Evolutionary conservation across 1,140 invertebrate species (phyloP), one percentile per base, ranked within the genome.

Genomic region (Zaprionus taronus): DNA sequence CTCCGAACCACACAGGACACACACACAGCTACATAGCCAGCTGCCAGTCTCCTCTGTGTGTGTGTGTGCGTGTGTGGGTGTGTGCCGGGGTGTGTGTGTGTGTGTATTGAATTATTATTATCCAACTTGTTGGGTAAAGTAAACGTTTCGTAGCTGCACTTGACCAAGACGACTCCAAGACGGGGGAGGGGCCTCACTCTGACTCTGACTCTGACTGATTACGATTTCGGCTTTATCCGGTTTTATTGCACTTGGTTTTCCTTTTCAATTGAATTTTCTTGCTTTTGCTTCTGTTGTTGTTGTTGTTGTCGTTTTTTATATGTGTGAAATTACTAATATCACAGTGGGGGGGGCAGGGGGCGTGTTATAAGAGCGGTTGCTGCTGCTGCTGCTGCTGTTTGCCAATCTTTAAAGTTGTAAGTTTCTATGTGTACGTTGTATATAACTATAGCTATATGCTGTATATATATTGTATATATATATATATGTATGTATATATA

Each of bases 241-340:
- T 44, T 77, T 65, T 86, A 90, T 89, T 90, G 81, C 86, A 91
- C 81, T 85, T 84, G 74, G 56, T 53, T 64, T 69, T 38, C 47
- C 44, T 64, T 55, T 75, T 47, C 11, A 17, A 47, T 12, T 51
- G 11, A 20, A 72, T 61, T 56, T 67, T 66, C 62, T 24, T 49
- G 34, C 53, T 75, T 51, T 49, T 22, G 17, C 11, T 41, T 5
- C 12, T 41, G n/a, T n/a, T 1, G 14, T 7, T 44, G 28, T 28
- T 9, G 28, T 28, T 9, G 11, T 65, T 65, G 56, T 44, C 67
- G 49, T 63, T 63, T 63, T 63, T 58, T 89, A 77, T 81, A 53
- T 79, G 74, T 76, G 68, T 87, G 83, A 83, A 90, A 85, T 90
- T 87, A 82, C 83, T 83, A 90, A 90, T 90, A 90, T 90, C 85